These are phyloP conservation scores for Tiphia femorata DNA, from an alignment of 2,888 invertebrate genomes.

Conservation along the genomic window DNA sequence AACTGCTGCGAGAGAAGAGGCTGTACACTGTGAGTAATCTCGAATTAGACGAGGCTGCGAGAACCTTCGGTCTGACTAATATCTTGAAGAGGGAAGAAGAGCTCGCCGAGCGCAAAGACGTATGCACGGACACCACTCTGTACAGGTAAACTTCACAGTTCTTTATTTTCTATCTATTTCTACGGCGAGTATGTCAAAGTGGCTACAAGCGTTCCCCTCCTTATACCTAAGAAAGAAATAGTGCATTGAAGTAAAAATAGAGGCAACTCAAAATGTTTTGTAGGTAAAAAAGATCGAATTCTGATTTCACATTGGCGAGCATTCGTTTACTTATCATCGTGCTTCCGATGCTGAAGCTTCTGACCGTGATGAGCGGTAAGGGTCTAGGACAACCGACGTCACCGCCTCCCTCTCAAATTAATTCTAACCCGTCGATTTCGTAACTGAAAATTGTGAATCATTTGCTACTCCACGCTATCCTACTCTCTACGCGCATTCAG, in stretches of 20 bases:
- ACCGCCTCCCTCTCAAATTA: conserved; percentile 41
- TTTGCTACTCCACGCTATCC: conserved; percentile 29
- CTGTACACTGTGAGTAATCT: conserved; percentile 52
- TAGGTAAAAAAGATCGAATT: not conserved
- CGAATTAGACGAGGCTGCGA: conserved; percentile 47
- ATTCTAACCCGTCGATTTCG: conserved; percentile 40
- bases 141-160: conserved; percentile 49
- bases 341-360: not conserved
- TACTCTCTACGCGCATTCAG: conserved; percentile 14
- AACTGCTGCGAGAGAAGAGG: conserved; percentile 54
- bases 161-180: not conserved
- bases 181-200: conserved; percentile 1
- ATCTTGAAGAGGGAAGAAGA: conserved; percentile 48
- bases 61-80: conserved; percentile 42
- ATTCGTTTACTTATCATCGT: too few species aligned
- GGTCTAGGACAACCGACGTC: conserved; percentile 46
- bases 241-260: not conserved
- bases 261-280: not conserved
- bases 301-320: not conserved
- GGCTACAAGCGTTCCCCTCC: not conserved
- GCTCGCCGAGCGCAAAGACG: conserved; percentile 45
- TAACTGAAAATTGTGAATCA: conserved; percentile 47
- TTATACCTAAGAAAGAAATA: not conserved
- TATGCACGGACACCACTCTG: conserved; percentile 50
- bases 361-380: conserved; percentile 50